These are phyloP conservation scores for Euclidia mi DNA, from an alignment of 2,888 invertebrate species.

Conservation along the genomic window DNA sequence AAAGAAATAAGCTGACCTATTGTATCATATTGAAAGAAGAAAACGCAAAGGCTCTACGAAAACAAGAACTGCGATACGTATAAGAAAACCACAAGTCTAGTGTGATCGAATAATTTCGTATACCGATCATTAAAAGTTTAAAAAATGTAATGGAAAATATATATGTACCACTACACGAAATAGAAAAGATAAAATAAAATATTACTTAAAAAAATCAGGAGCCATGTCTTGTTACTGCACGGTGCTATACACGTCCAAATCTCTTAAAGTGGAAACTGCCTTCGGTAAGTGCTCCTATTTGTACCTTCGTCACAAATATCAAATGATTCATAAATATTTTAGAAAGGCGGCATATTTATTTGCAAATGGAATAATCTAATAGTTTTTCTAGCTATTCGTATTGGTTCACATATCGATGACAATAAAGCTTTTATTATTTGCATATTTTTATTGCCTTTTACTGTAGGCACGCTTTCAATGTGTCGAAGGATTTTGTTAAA, in stretches of 20 bases:
- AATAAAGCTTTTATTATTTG: slow-evolving; percentile 23
- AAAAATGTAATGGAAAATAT: too few relatives aligned
- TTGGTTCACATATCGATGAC: not conserved
- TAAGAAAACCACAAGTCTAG: too few relatives aligned
- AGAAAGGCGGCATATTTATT: slow-evolving; percentile 43
- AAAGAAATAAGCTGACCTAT: too few relatives aligned
- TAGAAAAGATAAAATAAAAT: too few relatives aligned
- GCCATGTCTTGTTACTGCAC: slow-evolving; percentile 19
- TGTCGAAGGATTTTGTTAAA: not conserved
- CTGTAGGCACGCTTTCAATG: not conserved
- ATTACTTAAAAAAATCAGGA: not conserved
- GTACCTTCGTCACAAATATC: slow-evolving; percentile 71
- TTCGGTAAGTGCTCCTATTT: slow-evolving; percentile 71
- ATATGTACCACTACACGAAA: too few relatives aligned
- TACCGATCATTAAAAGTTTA: too few relatives aligned
- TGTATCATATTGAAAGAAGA: too few relatives aligned
- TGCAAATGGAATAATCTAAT: slow-evolving; percentile 44
- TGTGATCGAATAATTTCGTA: too few relatives aligned
- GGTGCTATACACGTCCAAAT: slow-evolving; percentile 51
- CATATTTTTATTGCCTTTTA: slow-evolving; percentile 17
- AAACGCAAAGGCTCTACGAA: too few relatives aligned
- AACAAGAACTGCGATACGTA: too few relatives aligned
- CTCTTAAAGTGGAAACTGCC: slow-evolving; percentile 63
- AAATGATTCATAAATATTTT: slow-evolving; percentile 44
- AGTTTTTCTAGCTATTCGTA: slow-evolving; percentile 2